phyloP scores from a whole-genome alignment of 2,113 vertebrate genomes.

The Ceratotherium simum region DNA sequence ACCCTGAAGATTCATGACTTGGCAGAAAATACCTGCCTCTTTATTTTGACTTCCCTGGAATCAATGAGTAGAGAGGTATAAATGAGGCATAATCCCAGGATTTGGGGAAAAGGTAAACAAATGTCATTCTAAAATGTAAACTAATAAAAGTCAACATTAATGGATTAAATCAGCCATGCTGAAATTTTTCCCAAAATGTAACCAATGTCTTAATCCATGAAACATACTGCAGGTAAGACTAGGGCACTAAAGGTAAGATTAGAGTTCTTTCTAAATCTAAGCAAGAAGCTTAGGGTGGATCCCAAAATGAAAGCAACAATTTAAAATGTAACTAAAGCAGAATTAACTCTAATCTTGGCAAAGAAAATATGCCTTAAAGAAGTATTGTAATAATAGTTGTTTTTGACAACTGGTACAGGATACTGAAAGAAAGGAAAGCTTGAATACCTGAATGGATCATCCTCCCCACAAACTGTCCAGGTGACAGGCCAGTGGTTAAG shows the following conservation, averaged over 20 bases:
- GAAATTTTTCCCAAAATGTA: neutral
- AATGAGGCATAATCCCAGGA: neutral
- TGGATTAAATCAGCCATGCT: neutral
- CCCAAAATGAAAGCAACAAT: slow-evolving; percentile 38
- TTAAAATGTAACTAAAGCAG: slow-evolving; percentile 1
- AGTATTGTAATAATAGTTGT: neutral
- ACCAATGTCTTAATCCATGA: neutral
- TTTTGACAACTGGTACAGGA: neutral
- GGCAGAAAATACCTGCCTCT: neutral
- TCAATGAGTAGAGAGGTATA: neutral
- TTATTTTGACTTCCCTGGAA: neutral
- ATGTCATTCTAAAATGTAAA: neutral
- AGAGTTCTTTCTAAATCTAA: slow-evolving; percentile 12
- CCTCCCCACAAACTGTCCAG: neutral
- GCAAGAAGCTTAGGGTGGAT: slow-evolving; percentile 45
- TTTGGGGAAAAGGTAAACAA: neutral
- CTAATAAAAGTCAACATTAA: neutral
- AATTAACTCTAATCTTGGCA: slow-evolving; percentile 55
- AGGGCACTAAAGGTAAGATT: neutral
- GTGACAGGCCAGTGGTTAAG: neutral
- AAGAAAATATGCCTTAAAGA: slow-evolving; percentile 45
- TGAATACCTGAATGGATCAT: neutral
- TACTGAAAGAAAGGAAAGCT: neutral
- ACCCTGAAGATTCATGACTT: neutral
- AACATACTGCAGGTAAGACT: neutral